These are phyloP conservation scores for Craterocephalus amniculus DNA, from an alignment of 2,797 vertebrate species.

Conservation along the genomic window DNA sequence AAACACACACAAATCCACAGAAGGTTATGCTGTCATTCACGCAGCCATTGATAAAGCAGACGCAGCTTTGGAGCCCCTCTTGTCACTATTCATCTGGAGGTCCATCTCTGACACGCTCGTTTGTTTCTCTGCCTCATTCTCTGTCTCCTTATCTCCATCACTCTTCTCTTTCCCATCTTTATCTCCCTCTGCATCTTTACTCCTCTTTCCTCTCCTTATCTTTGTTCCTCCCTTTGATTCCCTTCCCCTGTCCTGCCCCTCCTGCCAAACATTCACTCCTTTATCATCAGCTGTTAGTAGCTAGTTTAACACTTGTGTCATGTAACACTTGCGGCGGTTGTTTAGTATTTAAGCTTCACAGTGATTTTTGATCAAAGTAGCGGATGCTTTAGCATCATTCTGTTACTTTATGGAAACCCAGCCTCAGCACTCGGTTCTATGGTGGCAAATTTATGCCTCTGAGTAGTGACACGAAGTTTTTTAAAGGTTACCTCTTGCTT, in stretches of 20 bases:
- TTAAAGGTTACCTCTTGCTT: background rate
- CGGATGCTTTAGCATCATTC: background rate
- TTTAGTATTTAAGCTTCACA: background rate
- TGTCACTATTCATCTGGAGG: constrained; percentile 77
- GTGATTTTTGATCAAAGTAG: background rate
- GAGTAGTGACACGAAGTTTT: background rate
- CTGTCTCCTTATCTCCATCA: constrained; percentile 72
- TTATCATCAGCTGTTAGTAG: constrained; percentile 65
- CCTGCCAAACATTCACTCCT: constrained; percentile 54
- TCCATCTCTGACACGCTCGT: constrained; percentile 76
- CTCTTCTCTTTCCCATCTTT: constrained; percentile 66
- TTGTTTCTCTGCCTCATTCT: constrained; percentile 71
- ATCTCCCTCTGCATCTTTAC: constrained; percentile 55
- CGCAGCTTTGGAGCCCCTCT: constrained; percentile 72
- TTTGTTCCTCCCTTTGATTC: constrained; percentile 35
- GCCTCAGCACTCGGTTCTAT: background rate
- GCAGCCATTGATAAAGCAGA: constrained; percentile 70
- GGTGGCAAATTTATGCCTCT: background rate
- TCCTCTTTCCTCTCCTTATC: constrained; percentile 68
- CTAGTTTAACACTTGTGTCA: constrained; percentile 58
- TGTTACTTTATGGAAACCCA: background rate
- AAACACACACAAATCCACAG: constrained; percentile 65
- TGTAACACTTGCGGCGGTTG: constrained; percentile 24
- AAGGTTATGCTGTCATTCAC: constrained; percentile 81
- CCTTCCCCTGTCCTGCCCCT: constrained; percentile 46